These are phyloP conservation scores for Helobdella robusta DNA, from an alignment of 2,888 invertebrate genomes.

Conservation along the genomic window DNA sequence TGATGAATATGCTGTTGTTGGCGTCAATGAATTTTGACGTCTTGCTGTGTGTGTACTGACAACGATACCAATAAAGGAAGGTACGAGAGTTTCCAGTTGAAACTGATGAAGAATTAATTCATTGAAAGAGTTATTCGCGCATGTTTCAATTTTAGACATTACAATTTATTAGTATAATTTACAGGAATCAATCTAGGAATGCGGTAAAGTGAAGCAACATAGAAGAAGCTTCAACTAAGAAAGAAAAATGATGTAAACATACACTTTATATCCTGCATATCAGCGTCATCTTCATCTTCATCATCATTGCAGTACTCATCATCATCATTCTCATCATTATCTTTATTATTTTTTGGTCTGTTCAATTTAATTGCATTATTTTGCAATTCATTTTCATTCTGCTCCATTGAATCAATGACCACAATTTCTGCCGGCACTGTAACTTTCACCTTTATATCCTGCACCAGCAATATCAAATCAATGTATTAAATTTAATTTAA, in stretches of 20 bases:
- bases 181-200: no score
- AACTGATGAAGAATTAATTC: neutral
- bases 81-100: conserved; percentile 20
- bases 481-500: no score
- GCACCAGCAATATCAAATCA: no score
- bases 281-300: conserved; percentile 6
- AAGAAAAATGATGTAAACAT: neutral
- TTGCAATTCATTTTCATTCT: neutral
- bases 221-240: neutral
- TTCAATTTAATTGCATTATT: conserved; percentile 24
- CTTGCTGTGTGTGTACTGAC: conserved; percentile 31
- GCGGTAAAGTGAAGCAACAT: no score
- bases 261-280: neutral
- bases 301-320: conserved; percentile 18
- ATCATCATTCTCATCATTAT: conserved; percentile 6
- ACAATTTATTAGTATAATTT: no score
- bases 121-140: neutral
- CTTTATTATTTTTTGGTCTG: conserved; percentile 23
- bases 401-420: conserved; percentile 20
- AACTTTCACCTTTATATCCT: conserved; percentile 26
- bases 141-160: no score
- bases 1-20: conserved; percentile 31
- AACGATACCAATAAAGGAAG: conserved; percentile 25
- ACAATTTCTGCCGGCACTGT: conserved; percentile 30
- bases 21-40: conserved; percentile 21